Evolutionary conservation across 2,888 invertebrate genomes (phyloP).

Genomic region (Stenotaenia linearis): DNA sequence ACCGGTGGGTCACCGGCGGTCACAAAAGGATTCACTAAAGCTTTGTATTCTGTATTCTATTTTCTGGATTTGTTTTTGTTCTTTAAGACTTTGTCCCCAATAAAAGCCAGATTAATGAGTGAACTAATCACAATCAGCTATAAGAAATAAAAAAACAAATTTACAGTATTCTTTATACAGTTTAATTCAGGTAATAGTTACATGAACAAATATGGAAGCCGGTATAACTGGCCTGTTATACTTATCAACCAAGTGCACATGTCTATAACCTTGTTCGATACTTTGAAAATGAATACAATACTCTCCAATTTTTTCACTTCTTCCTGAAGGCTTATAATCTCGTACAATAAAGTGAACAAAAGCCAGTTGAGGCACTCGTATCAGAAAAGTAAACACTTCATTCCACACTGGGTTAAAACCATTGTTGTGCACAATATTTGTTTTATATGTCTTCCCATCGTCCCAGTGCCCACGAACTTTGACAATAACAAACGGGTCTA

Average conservation of each 20-base stretch:
- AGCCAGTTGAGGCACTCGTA: conserved; percentile 54
- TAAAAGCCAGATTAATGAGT: too few species aligned
- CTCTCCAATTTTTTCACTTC: conserved; percentile 50
- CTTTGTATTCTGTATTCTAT: too few species aligned
- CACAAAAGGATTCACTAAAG: too few species aligned
- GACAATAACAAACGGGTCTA: conserved; percentile 56
- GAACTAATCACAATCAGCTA: too few species aligned
- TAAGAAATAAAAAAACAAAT: too few species aligned
- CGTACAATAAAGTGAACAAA: conserved; percentile 52
- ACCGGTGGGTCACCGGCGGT: too few species aligned
- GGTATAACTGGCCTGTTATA: conserved; percentile 47
- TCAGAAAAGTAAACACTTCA: conserved; percentile 49
- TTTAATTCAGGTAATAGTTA: too few species aligned
- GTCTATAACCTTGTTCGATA: conserved; percentile 50
- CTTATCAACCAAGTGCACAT: conserved; percentile 48
- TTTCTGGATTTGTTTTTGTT: too few species aligned
- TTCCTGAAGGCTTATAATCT: conserved; percentile 47
- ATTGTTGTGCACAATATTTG: conserved; percentile 52
- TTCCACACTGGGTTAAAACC: conserved; percentile 58
- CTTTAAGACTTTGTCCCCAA: too few species aligned
- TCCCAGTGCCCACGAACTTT: conserved; percentile 48
- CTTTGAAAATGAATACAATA: conserved; percentile 50
- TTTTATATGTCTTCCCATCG: conserved; percentile 50
- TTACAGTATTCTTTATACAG: too few species aligned
- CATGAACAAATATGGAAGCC: conserved; percentile 49